Evolutionary conservation across 2,797 vertebrate species (phyloP), one percentile per base, ranked within the genome.

Genomic region (Nannoperca obscura): DNA sequence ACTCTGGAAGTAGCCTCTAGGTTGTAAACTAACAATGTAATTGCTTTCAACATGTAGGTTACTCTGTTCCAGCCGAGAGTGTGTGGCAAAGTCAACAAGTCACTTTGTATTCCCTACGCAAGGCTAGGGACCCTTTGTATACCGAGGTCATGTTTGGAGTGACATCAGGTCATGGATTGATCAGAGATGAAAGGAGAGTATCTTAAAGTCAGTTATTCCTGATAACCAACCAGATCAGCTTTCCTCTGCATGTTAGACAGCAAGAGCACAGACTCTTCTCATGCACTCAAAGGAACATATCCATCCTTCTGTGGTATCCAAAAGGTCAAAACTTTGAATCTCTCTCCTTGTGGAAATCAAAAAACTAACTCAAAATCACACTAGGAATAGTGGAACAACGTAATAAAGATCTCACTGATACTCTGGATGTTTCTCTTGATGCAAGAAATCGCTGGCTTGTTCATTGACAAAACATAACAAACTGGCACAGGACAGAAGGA

Each of bases 141-240:
- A 7, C 6, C 49, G 20, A 32, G 8, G 11, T 59, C 17, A 42
- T 57, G 36, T 74, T 34, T 34, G 1, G 30, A 42, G 11, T 7
- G 11, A 47, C 12, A 22, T 32, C 7, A 11, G 50, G 24, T 71
- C n/a, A 72, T 19, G 14, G 22, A 50, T n/a, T 49, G 46, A 19
- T 63, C 9, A 65, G 22, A 2, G 5, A 30, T 58, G 4, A 47
- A 14, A 40, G 22, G 8, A 1, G n/a, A n/a, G 42, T 34, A 46
- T 49, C 34, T 34, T 20, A 19, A 76, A 44, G 30, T 62, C 71
- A 78, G 40, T 30, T 30, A 62, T 2, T 44, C 5, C 46, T 65
- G 40, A 36, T 63, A 63, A 50, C 7, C 19, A 32, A 1, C 15
- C 11, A 47, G 40, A 55, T 30, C 17, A 30, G 7, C 20, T 53